These are phyloP conservation scores for Rhadina sibilatrix DNA, from an alignment of 2,113 vertebrate species.

Conservation along the genomic window DNA sequence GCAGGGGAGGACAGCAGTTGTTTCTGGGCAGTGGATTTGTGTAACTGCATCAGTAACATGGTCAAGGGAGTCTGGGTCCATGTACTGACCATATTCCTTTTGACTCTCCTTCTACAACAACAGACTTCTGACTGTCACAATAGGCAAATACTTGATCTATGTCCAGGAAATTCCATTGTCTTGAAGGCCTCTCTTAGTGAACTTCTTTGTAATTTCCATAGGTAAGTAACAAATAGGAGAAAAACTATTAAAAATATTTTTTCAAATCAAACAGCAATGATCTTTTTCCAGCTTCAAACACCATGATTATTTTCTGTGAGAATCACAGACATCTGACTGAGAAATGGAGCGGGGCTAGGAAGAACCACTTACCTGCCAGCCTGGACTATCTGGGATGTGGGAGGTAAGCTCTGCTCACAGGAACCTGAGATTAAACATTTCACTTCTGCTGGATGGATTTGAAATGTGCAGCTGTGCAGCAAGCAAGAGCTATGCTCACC, in stretches of 20 bases:
- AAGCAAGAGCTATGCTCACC: background rate
- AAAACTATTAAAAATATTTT: background rate
- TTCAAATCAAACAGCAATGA: background rate
- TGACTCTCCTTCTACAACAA: background rate
- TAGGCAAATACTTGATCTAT: background rate
- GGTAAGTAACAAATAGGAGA: background rate
- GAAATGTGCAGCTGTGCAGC: background rate
- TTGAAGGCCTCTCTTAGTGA: background rate
- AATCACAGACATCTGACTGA: background rate
- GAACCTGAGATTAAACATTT: background rate
- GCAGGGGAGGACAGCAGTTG: background rate
- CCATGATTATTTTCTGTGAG: background rate
- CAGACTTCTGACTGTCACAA: background rate
- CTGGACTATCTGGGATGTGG: background rate
- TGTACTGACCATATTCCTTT: background rate
- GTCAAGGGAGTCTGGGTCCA: background rate
- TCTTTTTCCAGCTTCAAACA: background rate
- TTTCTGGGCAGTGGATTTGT: background rate
- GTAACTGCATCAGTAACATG: fast-evolving
- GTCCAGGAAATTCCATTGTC: background rate
- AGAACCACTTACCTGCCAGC: background rate
- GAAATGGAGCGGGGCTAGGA: background rate
- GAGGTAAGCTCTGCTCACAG: background rate
- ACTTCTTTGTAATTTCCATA: background rate
- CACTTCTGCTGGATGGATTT: background rate